These are phyloP conservation scores for Abrostola triplasia DNA, from an alignment of 2,888 invertebrate genomes.

Conservation along the genomic window DNA sequence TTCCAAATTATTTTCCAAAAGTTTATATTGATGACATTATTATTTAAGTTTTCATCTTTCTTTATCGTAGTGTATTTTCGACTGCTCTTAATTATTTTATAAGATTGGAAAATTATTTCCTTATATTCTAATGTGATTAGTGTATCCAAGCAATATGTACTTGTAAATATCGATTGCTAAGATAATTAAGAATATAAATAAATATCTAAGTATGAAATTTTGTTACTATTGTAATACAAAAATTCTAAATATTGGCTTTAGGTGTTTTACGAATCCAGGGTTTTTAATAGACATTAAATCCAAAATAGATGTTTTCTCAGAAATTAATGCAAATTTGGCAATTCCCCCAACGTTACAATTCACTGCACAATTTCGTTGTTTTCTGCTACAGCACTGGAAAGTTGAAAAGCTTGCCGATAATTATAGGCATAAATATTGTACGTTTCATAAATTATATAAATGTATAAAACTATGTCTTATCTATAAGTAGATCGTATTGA, in stretches of 20 bases:
- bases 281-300: background rate
- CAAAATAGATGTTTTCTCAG: too few relatives aligned
- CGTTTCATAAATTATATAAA: too few relatives aligned
- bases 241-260: constrained; percentile 9
- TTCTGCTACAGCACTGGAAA: too few relatives aligned
- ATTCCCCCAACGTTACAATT: too few relatives aligned
- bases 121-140: constrained; percentile 44
- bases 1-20: too few relatives aligned
- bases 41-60: background rate
- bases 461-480: too few relatives aligned
- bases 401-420: too few relatives aligned
- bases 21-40: background rate
- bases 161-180: constrained; percentile 50
- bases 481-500: background rate
- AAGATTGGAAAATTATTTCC: constrained; percentile 8
- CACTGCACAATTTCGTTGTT: too few relatives aligned
- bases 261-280: constrained; percentile 7
- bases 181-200: constrained; percentile 16
- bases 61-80: background rate
- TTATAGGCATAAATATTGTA: too few relatives aligned
- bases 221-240: constrained; percentile 4
- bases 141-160: constrained; percentile 57
- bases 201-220: constrained; percentile 10
- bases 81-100: background rate
- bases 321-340: too few relatives aligned